phyloP scores from a whole-genome alignment of 2,797 vertebrate species.

The Melanotaenia parkinsoni region DNA sequence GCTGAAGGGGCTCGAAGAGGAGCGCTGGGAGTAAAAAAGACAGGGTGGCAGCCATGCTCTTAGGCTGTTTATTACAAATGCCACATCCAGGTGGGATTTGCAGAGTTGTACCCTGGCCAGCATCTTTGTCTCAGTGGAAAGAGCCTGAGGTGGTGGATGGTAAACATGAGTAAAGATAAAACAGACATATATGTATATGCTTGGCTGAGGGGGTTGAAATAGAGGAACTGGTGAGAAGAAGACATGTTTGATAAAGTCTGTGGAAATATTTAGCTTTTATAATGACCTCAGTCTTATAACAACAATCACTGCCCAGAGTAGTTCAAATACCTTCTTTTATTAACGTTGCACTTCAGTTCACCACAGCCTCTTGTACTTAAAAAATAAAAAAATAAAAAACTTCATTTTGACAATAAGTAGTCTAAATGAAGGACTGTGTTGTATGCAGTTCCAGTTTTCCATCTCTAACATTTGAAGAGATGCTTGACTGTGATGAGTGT shows the following conservation, averaged over 20 bases:
- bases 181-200: slow-evolving; percentile 60
- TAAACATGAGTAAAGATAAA: slow-evolving; percentile 82
- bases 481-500: slow-evolving; percentile 65
- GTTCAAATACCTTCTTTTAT: slow-evolving; percentile 6
- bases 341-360: slow-evolving; percentile 35
- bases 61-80: slow-evolving; percentile 84
- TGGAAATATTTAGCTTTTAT: slow-evolving; percentile 15
- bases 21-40: slow-evolving; percentile 57
- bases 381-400: slow-evolving; percentile 34
- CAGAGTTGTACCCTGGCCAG: slow-evolving; percentile 73
- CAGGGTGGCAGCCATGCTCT: slow-evolving; percentile 73
- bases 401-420: slow-evolving; percentile 38
- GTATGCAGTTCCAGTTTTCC: slow-evolving; percentile 49
- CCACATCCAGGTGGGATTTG: slow-evolving; percentile 84
- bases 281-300: slow-evolving; percentile 2
- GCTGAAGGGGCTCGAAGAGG: slow-evolving; percentile 53
- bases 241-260: slow-evolving; percentile 47
- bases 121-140: slow-evolving; percentile 79
- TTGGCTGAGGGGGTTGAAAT: slow-evolving; percentile 42
- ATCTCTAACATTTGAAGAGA: slow-evolving; percentile 23
- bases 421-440: slow-evolving; percentile 28
- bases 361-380: slow-evolving; percentile 21
- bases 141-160: slow-evolving; percentile 78
- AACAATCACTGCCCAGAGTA: neutral
- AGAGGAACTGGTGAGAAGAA: slow-evolving; percentile 26